Evolutionary conservation across 2,797 vertebrate species (phyloP), one percentile per base, ranked within the genome.

Genomic region (Poeciliopsis turneri): DNA sequence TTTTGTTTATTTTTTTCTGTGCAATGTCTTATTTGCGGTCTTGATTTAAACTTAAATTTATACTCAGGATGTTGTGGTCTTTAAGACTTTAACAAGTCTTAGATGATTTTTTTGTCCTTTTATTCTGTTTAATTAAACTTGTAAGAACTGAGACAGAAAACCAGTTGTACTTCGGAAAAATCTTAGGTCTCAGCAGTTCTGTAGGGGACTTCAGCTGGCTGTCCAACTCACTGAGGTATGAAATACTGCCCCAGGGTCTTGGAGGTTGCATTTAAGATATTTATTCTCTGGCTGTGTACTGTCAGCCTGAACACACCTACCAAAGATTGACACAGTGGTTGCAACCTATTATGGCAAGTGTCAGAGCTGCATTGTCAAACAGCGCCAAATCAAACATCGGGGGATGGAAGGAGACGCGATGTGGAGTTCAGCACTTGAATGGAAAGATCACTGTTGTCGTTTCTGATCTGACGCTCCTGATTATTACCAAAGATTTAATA

Each of bases 251-350:
- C 64, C 51, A 82, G 87, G 90, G 86, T 41, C 85, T 77, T 77
- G 88, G 85, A 72, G 87, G 86, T 90, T 83, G 80, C 83, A 85
- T 92, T 85, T 82, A 77, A 84, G 82, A 87, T 91, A 86, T 92
- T 86, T 88, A 84, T 87, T 91, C 78, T 83, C 78, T 78, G 79
- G 81, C 81, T 75, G 80, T 84, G 85, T 81, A 86, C 83, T 78
- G 81, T 76, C 49, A 46, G 87, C 79, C 68, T 61, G 18, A 77
- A 83, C 82, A 90, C 89, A 86, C 86, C 87, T 90, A 87, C 89
- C 85, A 84, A 59, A 84, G 85, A 84, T 69, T 86, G 87, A 92
- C 88, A 87, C 82, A 36, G 74, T 69, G 82, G 72, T 75, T 76
- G 77, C 80, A 73, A 85, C 84, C 87, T 87, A 87, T 91, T 87